Base-by-base conservation (phyloP, 2,113 vertebrate species). In the Budorcas taxicolor region DNA sequence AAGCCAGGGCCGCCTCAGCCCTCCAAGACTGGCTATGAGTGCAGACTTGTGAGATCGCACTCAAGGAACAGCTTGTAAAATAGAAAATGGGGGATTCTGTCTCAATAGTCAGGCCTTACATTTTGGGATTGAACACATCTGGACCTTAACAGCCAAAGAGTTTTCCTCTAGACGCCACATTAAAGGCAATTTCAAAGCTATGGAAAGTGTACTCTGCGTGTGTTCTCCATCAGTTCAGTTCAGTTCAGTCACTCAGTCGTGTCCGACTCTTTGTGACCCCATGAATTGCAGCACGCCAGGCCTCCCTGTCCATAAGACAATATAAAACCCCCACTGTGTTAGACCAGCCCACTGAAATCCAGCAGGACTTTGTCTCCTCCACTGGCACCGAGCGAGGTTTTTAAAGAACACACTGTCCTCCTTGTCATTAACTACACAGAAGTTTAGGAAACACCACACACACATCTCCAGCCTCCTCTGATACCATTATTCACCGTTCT, bases 371-470 rank as follows among this genome's bases (percentile, higher is more conserved):
- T 27, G 71, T 60, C 45, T 81, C 88, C 80, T 17, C 76, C 4
- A 14, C 5, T 36, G 74, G 62, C n/a, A 36, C 29, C 14, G 6
- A 27, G 52, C 3, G 6, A 58, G 36, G 14, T 71, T 81, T 93
- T 9, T 87, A 50, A 93, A 78, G 82, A 78, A 74, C 16, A 33
- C 4, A 5, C 33, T 67, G 17, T 91, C 47, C 40, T 93, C 40
- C 47, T 31, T 53, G 40, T 43, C 76, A 43, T 64, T 55, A 84
- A 74, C 21, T 50, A 15, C 36, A 45, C 36, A 45, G 45, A 87
- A 25, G 29, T 88, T 82, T 6, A 86, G 85, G 55, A 71, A 92
- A 76, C 29, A 87, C 52, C 52, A 90, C 3, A 55, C 83, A 87
- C 12, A 55, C 21, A 29, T 17, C 16, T 74, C 76, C 16, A 6